Base-by-base conservation (phyloP, 2,113 vertebrate species). In the Sinosuthora webbiana region DNA sequence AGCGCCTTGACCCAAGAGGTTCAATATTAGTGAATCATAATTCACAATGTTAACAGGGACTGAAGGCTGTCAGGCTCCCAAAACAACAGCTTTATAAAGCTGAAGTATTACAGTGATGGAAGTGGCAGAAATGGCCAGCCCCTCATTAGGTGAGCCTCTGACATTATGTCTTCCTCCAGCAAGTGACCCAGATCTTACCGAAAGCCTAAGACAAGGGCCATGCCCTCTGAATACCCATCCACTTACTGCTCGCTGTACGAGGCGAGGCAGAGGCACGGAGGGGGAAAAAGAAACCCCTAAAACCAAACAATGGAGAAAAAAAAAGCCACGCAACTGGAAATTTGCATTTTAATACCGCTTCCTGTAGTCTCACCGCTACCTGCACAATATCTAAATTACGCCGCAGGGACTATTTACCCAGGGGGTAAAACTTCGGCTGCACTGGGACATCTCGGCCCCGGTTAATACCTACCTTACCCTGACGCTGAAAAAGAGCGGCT, bases 131-230 rank as follows among this genome's bases (percentile, higher is more conserved):
- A 71, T 2, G 31, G 52, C 52, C 83, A 83, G 11, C 4, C 12
- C 14, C 23, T 23, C 47, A 22, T 9, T 62, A 87, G 52, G 49
- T 30, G 57, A 76, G 82, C 22, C 41, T 69, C 31, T 24, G 67
- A 55, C 1, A 10, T 39, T 11, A 44, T 15, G 81, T 71, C 78
- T 87, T 78, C 57, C 47, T 44, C 11, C 70, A 56, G 74, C 44
- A 44, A 83, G 22, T 47, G 92, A 92, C 92, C 75, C 94, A 91
- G 65, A 87, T 93, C 78, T 68, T 20, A 45, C 17, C 2, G 6
- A 41, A 37, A 90, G 55, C 85, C 63, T 73, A 47, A 63, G 44
- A 44, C 75, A 50, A 37, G 39, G 63, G 55, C 88, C 75, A 30
- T 21, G 71, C 31, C 41, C 50, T 67, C 60, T 14, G 79, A 74